phyloP scores from a whole-genome alignment of 2,888 invertebrate genomes.

The Luperina nickerlii region DNA sequence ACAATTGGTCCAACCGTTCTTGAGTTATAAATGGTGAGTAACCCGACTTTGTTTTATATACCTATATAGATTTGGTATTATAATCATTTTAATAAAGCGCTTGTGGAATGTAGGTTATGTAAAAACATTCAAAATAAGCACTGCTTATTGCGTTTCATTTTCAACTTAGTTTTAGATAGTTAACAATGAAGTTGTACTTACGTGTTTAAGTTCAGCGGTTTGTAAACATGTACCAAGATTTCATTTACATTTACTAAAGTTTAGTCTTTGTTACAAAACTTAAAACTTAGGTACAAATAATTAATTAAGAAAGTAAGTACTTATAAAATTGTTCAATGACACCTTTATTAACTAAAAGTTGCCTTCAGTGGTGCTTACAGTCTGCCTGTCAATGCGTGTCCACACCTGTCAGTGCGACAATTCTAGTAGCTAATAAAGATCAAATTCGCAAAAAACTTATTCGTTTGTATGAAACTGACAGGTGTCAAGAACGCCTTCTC shows the following conservation, averaged over 20 bases:
- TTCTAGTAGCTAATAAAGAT: background rate
- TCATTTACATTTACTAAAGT: constrained; percentile 15
- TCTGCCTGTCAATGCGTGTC: background rate
- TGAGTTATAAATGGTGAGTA: no score
- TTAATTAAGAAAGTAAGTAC: constrained; percentile 2
- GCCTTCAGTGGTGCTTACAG: background rate
- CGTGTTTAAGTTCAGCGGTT: constrained; percentile 14
- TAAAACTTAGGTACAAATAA: background rate
- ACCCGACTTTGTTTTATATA: no score
- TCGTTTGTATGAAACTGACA: background rate
- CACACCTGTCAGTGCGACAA: background rate
- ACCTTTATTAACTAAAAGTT: background rate
- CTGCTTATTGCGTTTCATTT: background rate
- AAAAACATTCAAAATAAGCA: constrained; percentile 10
- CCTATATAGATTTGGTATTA: background rate
- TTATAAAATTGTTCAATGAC: background rate
- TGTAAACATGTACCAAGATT: constrained; percentile 9
- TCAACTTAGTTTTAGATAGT: constrained; percentile 10
- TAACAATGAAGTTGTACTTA: constrained; percentile 23
- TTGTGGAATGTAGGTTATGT: background rate
- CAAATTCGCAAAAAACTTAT: background rate
- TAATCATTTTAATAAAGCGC: background rate
- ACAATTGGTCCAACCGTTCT: no score
- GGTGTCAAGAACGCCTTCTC: background rate
- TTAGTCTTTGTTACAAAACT: constrained; percentile 32